phyloP scores from a whole-genome alignment of 1,140 invertebrate genomes.

The Zophobas atratus region DNA sequence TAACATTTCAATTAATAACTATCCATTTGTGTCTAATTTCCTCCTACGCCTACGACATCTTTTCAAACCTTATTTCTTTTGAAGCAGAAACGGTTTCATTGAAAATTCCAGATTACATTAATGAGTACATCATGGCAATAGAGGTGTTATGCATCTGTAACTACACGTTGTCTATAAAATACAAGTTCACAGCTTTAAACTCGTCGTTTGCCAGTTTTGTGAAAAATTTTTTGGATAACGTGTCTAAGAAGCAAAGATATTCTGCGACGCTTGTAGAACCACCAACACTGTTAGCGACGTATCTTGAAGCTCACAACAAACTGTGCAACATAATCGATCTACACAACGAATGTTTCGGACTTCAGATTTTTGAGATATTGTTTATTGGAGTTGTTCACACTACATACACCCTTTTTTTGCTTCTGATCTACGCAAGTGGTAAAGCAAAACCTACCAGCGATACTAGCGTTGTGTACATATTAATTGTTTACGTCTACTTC shows the following conservation, averaged over 20 bases:
- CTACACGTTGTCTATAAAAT: not conserved
- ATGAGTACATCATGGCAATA: conserved; percentile 1
- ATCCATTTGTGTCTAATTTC: not conserved
- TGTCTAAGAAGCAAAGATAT: not conserved
- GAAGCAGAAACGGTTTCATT: not conserved
- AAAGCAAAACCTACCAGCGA: not conserved
- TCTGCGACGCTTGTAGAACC: not conserved
- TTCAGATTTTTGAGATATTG: conserved; percentile 1
- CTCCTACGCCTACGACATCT: not conserved
- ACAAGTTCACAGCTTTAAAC: not conserved
- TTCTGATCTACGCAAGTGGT: conserved; percentile 9
- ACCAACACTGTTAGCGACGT: not conserved
- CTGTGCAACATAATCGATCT: conserved; percentile 5
- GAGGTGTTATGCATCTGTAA: conserved; percentile 4
- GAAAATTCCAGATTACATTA: conserved; percentile 2
- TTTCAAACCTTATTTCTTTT: conserved; percentile 2
- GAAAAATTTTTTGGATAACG: not conserved
- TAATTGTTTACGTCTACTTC: not conserved
- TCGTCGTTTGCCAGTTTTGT: not conserved
- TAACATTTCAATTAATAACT: not conserved
- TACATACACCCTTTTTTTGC: conserved; percentile 1
- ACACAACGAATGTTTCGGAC: conserved; percentile 12
- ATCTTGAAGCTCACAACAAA: not conserved
- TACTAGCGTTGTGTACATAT: conserved; percentile 1
- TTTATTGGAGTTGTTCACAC: conserved; percentile 8